A percentile compares a stretch with the other conserved stretches of the same genome.
phyloP scores from a whole-genome alignment of 92 coral and sea anemone genomes.

The Siderastrea siderea region DNA sequence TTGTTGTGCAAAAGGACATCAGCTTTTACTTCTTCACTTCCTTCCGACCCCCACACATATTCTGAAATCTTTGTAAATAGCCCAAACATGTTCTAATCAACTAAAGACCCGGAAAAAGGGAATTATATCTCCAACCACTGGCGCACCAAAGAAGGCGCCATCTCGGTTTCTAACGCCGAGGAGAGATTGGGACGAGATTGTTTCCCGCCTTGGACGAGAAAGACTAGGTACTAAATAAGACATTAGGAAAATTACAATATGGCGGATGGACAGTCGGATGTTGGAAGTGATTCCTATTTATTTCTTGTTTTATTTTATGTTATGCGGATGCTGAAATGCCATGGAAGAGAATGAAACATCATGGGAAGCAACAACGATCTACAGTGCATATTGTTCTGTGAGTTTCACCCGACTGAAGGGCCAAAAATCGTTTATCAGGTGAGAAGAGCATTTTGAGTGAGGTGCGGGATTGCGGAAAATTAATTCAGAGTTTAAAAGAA shows the following conservation, averaged over 20 bases:
- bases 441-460: no score
- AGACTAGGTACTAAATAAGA: constrained; percentile 17
- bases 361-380: constrained; percentile 52
- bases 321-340: neutral
- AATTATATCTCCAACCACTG: neutral
- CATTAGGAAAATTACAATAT: constrained; percentile 38
- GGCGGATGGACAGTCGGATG: constrained; percentile 56
- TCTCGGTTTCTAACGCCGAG: neutral
- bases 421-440: constrained; percentile 98
- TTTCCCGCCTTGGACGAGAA: neutral
- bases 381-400: constrained; percentile 92
- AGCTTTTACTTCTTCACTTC: constrained; percentile 11
- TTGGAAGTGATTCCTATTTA: neutral
- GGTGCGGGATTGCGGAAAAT: no score
- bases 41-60: constrained; percentile 76
- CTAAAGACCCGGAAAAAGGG: neutral
- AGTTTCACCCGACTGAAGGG: constrained; percentile 97
- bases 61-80: constrained; percentile 82
- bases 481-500: no score
- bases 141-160: constrained; percentile 24
- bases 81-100: constrained; percentile 71
- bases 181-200: constrained; percentile 2
- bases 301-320: neutral
- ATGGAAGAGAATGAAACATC: neutral
- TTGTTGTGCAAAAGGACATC: neutral